Evolutionary conservation across 1,140 invertebrate species (phyloP).

Genomic region (Aphis gossypii): DNA sequence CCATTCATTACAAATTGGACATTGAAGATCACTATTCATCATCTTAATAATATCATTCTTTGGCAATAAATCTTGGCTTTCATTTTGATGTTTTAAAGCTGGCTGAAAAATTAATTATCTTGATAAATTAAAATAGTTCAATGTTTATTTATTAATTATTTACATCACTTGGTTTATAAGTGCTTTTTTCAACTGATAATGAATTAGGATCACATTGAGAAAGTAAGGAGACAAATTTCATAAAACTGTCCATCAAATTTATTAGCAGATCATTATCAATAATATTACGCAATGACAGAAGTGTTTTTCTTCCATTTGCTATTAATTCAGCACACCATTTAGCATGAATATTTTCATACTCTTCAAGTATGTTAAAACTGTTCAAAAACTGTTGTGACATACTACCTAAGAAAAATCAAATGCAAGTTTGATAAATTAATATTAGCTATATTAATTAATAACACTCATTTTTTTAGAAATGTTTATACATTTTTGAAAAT

Average conservation of each 20-base stretch:
- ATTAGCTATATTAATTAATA: neutral
- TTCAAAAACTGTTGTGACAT: neutral
- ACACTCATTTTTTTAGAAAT: no score
- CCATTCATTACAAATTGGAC: conserved; percentile 37
- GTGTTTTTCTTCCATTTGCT: neutral
- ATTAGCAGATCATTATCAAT: conserved; percentile 15
- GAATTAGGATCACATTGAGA: neutral
- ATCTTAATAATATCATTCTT: conserved; percentile 31
- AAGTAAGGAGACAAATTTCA: conserved; percentile 29
- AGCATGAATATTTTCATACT: conserved; percentile 12
- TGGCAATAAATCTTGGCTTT: conserved; percentile 16
- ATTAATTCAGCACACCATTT: neutral
- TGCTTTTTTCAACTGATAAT: neutral
- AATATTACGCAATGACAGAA: neutral
- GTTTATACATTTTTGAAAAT: no score
- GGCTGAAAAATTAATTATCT: neutral
- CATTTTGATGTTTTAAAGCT: conserved; percentile 17
- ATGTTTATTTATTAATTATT: neutral
- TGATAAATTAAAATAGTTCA: neutral
- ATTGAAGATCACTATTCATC: conserved; percentile 43
- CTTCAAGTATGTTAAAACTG: conserved; percentile 2
- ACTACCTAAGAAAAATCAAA: neutral
- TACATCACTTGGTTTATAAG: neutral
- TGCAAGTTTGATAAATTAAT: neutral
- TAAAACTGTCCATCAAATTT: conserved; percentile 23